Percentiles rank a stretch among this genome's conserved stretches.
These are phyloP conservation scores for Musca domestica DNA, from an alignment of 1,140 invertebrate genomes.

Conservation along the genomic window DNA sequence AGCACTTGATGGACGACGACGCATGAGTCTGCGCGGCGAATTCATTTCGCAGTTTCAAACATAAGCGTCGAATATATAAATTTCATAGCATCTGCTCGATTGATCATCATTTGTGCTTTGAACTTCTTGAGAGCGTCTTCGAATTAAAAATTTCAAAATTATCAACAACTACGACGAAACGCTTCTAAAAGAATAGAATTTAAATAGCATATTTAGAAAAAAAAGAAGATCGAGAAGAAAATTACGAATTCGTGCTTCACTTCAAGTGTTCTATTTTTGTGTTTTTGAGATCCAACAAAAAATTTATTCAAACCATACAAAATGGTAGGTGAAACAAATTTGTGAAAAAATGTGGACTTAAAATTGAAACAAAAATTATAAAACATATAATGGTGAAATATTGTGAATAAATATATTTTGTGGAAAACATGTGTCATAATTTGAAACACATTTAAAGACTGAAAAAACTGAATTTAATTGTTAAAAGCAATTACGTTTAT, in stretches of 20 bases:
- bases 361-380: background rate
- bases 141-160: slow-evolving; percentile 14
- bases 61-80: slow-evolving; percentile 36
- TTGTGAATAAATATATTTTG: too few relatives aligned
- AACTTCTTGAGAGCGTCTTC: slow-evolving; percentile 47
- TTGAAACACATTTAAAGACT: too few relatives aligned
- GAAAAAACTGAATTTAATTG: too few relatives aligned
- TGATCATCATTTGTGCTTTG: slow-evolving; percentile 54
- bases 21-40: background rate
- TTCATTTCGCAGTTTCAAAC: background rate
- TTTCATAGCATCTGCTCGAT: slow-evolving; percentile 45
- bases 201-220: background rate
- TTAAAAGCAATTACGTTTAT: too few relatives aligned
- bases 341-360: background rate
- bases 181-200: background rate
- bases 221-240: background rate
- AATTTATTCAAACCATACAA: slow-evolving; percentile 9
- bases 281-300: too few relatives aligned
- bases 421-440: too few relatives aligned
- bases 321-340: slow-evolving; percentile 15
- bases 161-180: background rate
- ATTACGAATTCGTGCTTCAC: background rate
- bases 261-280: too few relatives aligned
- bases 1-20: too few relatives aligned
- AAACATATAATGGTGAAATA: background rate